Evolutionary conservation across 2,113 vertebrate genomes (phyloP).

Genomic region (Gasterosteus nipponicus): DNA sequence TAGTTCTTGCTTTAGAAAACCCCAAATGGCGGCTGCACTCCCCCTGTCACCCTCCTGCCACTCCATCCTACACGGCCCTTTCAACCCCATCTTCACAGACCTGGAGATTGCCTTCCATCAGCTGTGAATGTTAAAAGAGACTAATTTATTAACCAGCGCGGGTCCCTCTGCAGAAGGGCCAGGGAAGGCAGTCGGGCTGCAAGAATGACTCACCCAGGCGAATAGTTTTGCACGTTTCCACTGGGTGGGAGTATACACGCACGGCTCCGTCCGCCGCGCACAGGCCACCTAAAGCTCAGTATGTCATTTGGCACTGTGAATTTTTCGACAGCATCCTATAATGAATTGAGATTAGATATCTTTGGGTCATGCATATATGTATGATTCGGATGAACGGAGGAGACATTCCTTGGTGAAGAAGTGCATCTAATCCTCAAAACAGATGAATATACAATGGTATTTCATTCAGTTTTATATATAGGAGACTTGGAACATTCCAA

Average conservation of each 20-base stretch:
- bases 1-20: constrained; percentile 49
- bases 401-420: not conserved
- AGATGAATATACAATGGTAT: not conserved
- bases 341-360: constrained; percentile 49
- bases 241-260: constrained; percentile 70
- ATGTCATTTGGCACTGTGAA: constrained; percentile 36
- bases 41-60: constrained; percentile 30
- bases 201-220: constrained; percentile 56
- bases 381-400: constrained; percentile 34
- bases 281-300: not conserved
- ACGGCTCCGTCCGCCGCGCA: constrained; percentile 5
- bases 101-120: constrained; percentile 61
- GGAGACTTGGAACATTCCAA: not conserved
- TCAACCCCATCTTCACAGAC: constrained; percentile 65
- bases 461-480: not conserved
- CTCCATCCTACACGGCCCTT: constrained; percentile 39
- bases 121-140: constrained; percentile 74
- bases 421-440: not conserved
- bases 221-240: constrained; percentile 22
- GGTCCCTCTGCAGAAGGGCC: constrained; percentile 51
- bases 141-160: constrained; percentile 65
- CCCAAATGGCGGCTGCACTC: constrained; percentile 44
- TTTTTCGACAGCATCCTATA: constrained; percentile 55
- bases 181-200: constrained; percentile 36
- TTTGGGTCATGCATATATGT: constrained; percentile 48